Conservation (phyloP, 2,888 invertebrate species). For the Hypercompe scribonia region DNA sequence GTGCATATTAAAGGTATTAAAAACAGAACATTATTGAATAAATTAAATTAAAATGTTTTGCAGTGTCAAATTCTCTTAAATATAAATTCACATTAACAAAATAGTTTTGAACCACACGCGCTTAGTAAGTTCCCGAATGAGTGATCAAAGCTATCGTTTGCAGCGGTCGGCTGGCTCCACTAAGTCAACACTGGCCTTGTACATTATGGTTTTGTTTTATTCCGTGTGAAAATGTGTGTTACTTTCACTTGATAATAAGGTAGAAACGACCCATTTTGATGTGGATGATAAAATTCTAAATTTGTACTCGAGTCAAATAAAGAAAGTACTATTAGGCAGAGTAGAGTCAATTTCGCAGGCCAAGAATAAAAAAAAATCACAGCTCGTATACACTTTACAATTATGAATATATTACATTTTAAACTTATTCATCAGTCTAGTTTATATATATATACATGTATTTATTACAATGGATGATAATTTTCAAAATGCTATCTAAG, state of each 20-base stretch:
- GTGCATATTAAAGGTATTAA: no score
- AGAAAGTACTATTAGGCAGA: no score
- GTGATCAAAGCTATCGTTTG: slow-evolving; percentile 66
- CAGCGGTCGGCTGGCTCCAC: slow-evolving; percentile 46
- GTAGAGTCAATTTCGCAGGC: no score
- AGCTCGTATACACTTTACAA: no score
- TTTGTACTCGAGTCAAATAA: no score
- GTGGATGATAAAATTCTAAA: no score
- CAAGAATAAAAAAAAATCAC: no score
- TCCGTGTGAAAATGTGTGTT: not conserved
- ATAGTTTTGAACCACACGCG: slow-evolving; percentile 34
- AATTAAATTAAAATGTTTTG: not conserved
- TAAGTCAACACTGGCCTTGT: not conserved
- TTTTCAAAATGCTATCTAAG: no score
- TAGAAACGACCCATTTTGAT: not conserved
- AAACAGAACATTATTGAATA: not conserved
- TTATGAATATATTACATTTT: no score
- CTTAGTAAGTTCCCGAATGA: slow-evolving; percentile 47
- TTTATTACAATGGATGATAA: no score
- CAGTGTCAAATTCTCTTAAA: not conserved
- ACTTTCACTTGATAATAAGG: not conserved
- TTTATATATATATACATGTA: no score
- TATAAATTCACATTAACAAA: slow-evolving; percentile 37
- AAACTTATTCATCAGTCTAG: no score
- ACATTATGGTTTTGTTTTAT: not conserved